phyloP scores from a whole-genome alignment of 2,113 vertebrate genomes.

The Scartelaos histophorus region DNA sequence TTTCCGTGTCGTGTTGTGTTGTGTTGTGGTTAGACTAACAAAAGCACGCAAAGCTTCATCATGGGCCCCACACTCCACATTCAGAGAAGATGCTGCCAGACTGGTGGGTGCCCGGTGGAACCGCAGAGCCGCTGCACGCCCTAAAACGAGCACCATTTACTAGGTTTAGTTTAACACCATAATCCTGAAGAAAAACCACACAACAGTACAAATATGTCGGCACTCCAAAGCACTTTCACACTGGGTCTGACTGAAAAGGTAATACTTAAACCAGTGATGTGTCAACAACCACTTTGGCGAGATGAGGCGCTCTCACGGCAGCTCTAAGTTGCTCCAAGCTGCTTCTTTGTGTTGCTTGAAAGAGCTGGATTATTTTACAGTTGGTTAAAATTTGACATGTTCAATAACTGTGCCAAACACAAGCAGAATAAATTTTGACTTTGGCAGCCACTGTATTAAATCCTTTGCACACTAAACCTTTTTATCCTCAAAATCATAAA shows the following conservation, averaged over 20 bases:
- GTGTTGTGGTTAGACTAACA: too few species aligned
- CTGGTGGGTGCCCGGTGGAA: background rate
- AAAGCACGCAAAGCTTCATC: too few species aligned
- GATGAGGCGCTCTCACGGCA: background rate
- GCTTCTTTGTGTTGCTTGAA: conserved; percentile 1
- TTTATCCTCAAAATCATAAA: background rate
- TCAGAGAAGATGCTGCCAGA: background rate
- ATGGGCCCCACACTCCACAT: too few species aligned
- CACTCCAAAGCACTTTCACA: conserved; percentile 2
- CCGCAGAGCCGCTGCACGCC: background rate
- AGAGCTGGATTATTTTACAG: background rate
- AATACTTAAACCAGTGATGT: conserved; percentile 1
- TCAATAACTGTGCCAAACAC: background rate
- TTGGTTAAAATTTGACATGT: background rate
- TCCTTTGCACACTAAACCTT: background rate
- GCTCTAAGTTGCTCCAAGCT: background rate
- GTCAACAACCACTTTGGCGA: conserved; percentile 4
- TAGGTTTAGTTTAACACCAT: background rate
- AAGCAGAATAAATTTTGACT: background rate
- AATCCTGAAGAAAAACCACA: background rate
- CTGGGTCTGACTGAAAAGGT: background rate
- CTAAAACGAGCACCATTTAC: background rate
- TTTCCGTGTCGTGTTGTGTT: too few species aligned
- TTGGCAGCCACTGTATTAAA: background rate
- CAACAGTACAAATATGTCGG: background rate